Percentiles rank a stretch among this genome's conserved stretches.
phyloP scores from a whole-genome alignment of 2,888 invertebrate genomes.

The Phyllotreta striolata region DNA sequence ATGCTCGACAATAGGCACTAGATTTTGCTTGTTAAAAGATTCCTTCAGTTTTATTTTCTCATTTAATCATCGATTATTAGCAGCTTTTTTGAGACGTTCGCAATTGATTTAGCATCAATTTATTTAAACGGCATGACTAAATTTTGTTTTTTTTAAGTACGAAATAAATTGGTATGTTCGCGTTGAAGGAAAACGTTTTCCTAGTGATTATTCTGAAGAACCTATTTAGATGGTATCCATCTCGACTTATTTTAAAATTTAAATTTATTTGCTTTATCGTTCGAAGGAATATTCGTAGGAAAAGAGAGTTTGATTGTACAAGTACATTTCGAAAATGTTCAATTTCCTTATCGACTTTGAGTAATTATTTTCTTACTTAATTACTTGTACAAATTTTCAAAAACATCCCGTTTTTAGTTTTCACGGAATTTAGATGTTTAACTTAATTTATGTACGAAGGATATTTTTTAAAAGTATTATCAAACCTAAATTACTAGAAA shows the following conservation, averaged over 20 bases:
- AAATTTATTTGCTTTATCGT: slow-evolving; percentile 1
- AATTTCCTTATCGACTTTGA: not conserved
- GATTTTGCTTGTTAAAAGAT: slow-evolving; percentile 36
- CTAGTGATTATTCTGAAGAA: not conserved
- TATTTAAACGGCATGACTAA: slow-evolving; percentile 4
- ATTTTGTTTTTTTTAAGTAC: no score
- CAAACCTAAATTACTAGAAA: no score
- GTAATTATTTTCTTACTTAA: not conserved
- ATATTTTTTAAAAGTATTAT: no score
- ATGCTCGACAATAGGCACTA: slow-evolving; percentile 23
- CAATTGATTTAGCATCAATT: slow-evolving; percentile 44
- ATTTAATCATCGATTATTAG: slow-evolving; percentile 45
- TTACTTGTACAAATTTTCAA: no score
- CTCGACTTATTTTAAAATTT: slow-evolving; percentile 9
- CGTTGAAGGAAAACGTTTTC: slow-evolving; percentile 12
- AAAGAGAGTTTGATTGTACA: not conserved
- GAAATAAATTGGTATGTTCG: slow-evolving; percentile 9
- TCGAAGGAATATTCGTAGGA: slow-evolving; percentile 9
- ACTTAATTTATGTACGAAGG: no score
- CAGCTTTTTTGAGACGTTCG: slow-evolving; percentile 49
- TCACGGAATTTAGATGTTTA: no score
- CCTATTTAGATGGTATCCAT: slow-evolving; percentile 17
- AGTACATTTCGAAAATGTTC: not conserved
- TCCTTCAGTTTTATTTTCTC: slow-evolving; percentile 36
- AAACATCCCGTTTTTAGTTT: no score